These are phyloP conservation scores for Speoplatyrhinus poulsoni DNA, from an alignment of 2,113 vertebrate species.

Conservation along the genomic window DNA sequence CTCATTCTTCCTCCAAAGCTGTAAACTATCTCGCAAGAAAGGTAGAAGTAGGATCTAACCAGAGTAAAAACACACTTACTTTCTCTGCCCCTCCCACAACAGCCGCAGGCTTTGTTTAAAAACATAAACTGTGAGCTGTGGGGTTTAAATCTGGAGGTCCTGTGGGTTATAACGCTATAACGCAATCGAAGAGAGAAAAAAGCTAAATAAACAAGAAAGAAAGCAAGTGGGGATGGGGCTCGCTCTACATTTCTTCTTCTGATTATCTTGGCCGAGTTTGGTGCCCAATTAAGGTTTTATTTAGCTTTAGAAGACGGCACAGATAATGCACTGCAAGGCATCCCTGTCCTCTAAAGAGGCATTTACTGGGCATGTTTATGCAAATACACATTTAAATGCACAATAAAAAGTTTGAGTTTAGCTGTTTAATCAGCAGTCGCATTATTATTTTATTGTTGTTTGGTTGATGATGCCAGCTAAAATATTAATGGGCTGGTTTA, in stretches of 20 bases:
- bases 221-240: background rate
- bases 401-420: slow-evolving; percentile 73
- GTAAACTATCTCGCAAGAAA: slow-evolving; percentile 23
- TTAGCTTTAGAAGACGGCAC: slow-evolving; percentile 70
- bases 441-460: slow-evolving; percentile 81
- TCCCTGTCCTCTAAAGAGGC: slow-evolving; percentile 69
- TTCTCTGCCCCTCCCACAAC: too few species aligned
- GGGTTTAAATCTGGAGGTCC: too few species aligned
- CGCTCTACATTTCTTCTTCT: slow-evolving; percentile 40
- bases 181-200: too few species aligned
- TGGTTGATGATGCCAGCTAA: slow-evolving; percentile 74
- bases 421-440: slow-evolving; percentile 78
- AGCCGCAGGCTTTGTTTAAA: too few species aligned
- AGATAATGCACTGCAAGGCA: slow-evolving; percentile 65
- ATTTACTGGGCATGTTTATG: slow-evolving; percentile 76
- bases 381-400: slow-evolving; percentile 77
- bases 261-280: slow-evolving; percentile 49
- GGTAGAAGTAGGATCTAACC: too few species aligned
- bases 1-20: slow-evolving; percentile 10
- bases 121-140: too few species aligned
- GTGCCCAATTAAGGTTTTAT: slow-evolving; percentile 72
- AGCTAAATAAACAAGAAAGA: too few species aligned
- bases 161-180: too few species aligned
- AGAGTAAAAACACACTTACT: too few species aligned
- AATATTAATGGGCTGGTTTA: slow-evolving; percentile 78